These are phyloP conservation scores for Megalops cyprinoides DNA, from an alignment of 2,797 vertebrate genomes.

Conservation along the genomic window DNA sequence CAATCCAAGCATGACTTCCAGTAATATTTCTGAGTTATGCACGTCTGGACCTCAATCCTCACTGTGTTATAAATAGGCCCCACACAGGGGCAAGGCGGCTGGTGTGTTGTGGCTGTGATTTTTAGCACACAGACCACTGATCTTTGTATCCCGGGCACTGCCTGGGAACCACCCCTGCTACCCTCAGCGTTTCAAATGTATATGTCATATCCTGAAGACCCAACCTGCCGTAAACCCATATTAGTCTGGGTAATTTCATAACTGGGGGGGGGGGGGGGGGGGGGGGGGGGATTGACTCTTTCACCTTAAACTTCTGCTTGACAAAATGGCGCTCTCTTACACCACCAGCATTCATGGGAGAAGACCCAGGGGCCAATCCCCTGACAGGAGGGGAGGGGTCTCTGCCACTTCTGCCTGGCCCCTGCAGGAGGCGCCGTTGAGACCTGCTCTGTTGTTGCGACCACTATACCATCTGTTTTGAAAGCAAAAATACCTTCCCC, in stretches of 20 bases:
- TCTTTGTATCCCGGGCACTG: background rate
- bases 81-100: background rate
- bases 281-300: no score
- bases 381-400: background rate
- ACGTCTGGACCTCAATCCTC: background rate
- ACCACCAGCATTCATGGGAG: no score
- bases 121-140: background rate
- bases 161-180: background rate
- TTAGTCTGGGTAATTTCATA: background rate
- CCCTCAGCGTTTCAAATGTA: background rate
- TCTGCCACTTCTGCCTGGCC: background rate
- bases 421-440: constrained; percentile 26
- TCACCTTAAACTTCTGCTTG: no score
- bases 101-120: background rate
- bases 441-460: constrained; percentile 35
- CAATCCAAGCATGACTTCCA: background rate
- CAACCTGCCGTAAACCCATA: background rate
- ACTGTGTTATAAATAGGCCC: constrained; percentile 18
- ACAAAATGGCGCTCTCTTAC: no score
- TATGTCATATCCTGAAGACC: background rate
- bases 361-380: background rate
- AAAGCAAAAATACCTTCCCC: constrained; percentile 62
- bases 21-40: background rate
- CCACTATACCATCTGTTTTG: constrained; percentile 12
- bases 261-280: no score